Evolutionary conservation across 2,888 invertebrate genomes (phyloP).

Genomic region (Parnassius glacialis): DNA sequence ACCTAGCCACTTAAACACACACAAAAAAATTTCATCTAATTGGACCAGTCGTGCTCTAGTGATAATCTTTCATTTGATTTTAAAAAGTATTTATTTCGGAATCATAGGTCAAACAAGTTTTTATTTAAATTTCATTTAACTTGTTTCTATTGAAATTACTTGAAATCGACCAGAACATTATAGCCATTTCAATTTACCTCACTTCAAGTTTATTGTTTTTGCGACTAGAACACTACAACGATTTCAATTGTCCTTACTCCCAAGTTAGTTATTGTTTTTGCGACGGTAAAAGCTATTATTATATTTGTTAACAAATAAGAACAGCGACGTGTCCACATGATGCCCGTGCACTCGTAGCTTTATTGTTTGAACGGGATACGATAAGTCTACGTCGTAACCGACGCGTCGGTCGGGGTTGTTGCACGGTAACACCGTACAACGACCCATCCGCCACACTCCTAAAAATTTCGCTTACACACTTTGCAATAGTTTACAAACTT

Average conservation of each 20-base stretch:
- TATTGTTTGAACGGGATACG: slow-evolving; percentile 9
- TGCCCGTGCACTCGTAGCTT: background rate
- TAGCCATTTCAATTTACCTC: background rate
- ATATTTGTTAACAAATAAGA: background rate
- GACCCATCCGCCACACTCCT: slow-evolving; percentile 15
- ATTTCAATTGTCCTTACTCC: background rate
- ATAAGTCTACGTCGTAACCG: slow-evolving; percentile 9
- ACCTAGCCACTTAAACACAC: too few relatives aligned
- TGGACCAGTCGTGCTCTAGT: too few relatives aligned
- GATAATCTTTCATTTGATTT: too few relatives aligned
- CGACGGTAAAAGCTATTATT: background rate
- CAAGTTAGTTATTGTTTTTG: background rate
- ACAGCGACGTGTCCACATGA: background rate
- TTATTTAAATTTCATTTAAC: background rate
- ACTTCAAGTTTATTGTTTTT: background rate
- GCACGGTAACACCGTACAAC: slow-evolving; percentile 6
- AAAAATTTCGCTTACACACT: slow-evolving; percentile 5
- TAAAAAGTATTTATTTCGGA: too few relatives aligned
- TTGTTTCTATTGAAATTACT: background rate
- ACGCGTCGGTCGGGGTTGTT: slow-evolving; percentile 13
- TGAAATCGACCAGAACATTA: background rate
- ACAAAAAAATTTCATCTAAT: too few relatives aligned
- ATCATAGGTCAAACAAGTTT: background rate
- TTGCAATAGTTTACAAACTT: slow-evolving; percentile 5
- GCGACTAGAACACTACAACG: background rate